Evolutionary conservation across 2,797 vertebrate species (phyloP), one percentile per base, ranked within the genome.

Genomic region (Pangasius djambal): DNA sequence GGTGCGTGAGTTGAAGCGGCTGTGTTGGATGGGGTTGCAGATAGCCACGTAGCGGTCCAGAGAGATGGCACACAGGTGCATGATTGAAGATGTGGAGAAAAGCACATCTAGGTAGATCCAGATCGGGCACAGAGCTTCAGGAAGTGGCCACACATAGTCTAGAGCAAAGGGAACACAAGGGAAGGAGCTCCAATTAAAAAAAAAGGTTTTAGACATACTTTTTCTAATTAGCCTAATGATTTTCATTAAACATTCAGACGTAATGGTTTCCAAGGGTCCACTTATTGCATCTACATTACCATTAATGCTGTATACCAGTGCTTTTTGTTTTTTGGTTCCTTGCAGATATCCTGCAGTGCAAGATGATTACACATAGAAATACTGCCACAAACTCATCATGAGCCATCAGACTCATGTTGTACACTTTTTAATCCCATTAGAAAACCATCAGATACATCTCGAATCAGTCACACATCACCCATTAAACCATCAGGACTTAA

Each of bases 31-130:
- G 93, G 98, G 98, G 95, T 99, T 99, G 93, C 98, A 97, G 95
- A 99, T 99, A 95, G 98, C 98, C 91, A 99, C 97, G 92, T 99
- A 99, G 89, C 98, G 98, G 95, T 99, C 98, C 93, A 99, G 97
- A 55, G 98, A 99, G 95, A 99, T 99, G 95, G 98, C 98, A 74
- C 98, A 99, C 93, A 99, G 97, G 95, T 99, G 98, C 98, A 99
- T 99, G 95, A 99, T 99, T 96, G 98, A 99, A 91, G 98, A 98
- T 31, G 98, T 99, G 92, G 98, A 99, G 96, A 99, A 99, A 87
- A 99, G 93, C 89, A 99, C 98, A 92, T 99, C 98, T 95, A 99
- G 96, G 95, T 98, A 99, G 95, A 99, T 99, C 98, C 98, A 99
- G 94, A 99, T 97, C 25, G 98, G 98, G 94, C 98, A 99, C 94